Conservation (phyloP, 1,140 invertebrate species). For the Drosophila arawakana region DNA sequence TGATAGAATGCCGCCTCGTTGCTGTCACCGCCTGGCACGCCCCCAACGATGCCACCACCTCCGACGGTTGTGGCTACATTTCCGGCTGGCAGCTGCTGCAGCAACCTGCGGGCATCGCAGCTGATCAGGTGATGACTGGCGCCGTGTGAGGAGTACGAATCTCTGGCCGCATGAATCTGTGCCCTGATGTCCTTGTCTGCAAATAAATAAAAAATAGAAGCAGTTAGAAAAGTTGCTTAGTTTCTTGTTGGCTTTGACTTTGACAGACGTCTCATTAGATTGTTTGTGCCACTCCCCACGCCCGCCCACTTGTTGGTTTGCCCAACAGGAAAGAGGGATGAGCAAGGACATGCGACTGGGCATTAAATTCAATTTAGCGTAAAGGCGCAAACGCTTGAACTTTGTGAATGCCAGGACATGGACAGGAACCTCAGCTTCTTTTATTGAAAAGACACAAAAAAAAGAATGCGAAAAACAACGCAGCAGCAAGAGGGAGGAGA, state of each 20-base stretch:
- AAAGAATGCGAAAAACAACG: conserved; percentile 27
- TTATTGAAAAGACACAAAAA: conserved; percentile 37
- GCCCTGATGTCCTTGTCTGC: conserved; percentile 82
- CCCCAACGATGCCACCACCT: neutral
- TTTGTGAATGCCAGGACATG: conserved; percentile 54
- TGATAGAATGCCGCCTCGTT: conserved; percentile 75
- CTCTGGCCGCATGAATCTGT: conserved; percentile 67
- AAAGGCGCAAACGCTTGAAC: conserved; percentile 77
- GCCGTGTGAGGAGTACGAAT: conserved; percentile 67
- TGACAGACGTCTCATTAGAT: conserved; percentile 54
- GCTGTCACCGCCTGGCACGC: neutral
- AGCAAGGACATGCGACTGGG: conserved; percentile 16
- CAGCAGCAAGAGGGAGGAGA: conserved; percentile 19
- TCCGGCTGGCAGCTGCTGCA: conserved; percentile 48
- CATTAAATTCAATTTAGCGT: conserved; percentile 82
- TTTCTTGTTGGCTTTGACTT: conserved; percentile 40
- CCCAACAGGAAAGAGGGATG: neutral
- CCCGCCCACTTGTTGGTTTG: conserved; percentile 47
- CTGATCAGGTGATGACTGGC: conserved; percentile 67
- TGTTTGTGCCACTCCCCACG: conserved; percentile 12
- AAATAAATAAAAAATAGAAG: conserved; percentile 39
- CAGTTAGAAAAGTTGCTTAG: conserved; percentile 43
- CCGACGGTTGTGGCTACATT: conserved; percentile 19
- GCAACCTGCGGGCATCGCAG: conserved; percentile 65
- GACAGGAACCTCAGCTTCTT: conserved; percentile 27